Evolutionary conservation across 1,140 invertebrate genomes (phyloP).

Genomic region (Brachionus paranguensis): DNA sequence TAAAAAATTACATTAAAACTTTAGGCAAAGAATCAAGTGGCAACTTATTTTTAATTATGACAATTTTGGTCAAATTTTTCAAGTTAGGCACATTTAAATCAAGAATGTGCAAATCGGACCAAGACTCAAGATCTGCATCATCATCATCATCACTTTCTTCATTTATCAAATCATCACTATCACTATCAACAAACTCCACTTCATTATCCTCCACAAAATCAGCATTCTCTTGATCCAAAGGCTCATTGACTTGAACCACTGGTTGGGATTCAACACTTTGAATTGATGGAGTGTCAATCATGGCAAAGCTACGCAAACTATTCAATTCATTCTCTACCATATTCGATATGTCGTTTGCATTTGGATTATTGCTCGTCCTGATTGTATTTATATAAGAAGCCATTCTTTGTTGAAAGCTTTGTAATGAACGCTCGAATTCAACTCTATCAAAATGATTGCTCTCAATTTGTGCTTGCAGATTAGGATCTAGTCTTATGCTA

Average conservation of each 20-base stretch:
- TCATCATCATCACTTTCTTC: constrained; percentile 24
- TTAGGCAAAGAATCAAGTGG: constrained; percentile 62
- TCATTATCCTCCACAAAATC: constrained; percentile 28
- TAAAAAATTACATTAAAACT: constrained; percentile 59
- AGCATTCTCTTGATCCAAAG: neutral
- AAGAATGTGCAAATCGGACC: constrained; percentile 37
- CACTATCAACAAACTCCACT: constrained; percentile 38
- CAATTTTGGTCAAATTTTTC: constrained; percentile 64
- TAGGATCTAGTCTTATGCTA: neutral
- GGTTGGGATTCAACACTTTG: neutral
- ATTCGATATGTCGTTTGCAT: neutral
- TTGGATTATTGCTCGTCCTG: neutral
- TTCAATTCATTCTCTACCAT: neutral
- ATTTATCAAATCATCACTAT: constrained; percentile 38
- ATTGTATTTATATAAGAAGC: neutral
- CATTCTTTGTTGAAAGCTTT: neutral
- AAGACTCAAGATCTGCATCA: neutral
- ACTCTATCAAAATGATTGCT: neutral
- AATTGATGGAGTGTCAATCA: neutral
- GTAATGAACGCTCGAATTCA: neutral
- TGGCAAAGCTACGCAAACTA: neutral
- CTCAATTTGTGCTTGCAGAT: neutral
- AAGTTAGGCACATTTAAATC: constrained; percentile 58
- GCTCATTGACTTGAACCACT: neutral
- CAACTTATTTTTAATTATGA: constrained; percentile 62